Percentiles rank a stretch among this genome's conserved stretches.
Evolutionary conservation across 2,888 invertebrate genomes (phyloP).

Genomic region (Ptychoptera contaminata): DNA sequence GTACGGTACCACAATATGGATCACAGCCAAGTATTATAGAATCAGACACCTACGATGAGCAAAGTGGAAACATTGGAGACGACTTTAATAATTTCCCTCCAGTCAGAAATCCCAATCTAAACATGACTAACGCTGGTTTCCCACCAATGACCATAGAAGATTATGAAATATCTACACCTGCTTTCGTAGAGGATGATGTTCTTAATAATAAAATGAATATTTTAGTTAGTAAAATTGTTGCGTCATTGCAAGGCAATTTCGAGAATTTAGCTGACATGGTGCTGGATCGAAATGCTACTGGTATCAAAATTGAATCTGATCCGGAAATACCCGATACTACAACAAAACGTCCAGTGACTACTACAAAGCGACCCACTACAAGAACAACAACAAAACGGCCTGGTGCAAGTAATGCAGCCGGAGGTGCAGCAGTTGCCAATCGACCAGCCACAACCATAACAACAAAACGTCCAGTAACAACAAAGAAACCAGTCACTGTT

Average conservation of each 20-base stretch:
- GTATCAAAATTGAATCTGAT: conserved; percentile 1
- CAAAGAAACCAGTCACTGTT: conserved; percentile 24
- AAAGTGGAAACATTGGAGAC: conserved; percentile 29
- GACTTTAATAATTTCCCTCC: conserved; percentile 70
- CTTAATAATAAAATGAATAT: conserved; percentile 65
- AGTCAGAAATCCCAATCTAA: conserved; percentile 67
- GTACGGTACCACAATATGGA: too few relatives aligned
- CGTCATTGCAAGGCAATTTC: conserved; percentile 69
- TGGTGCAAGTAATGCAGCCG: conserved; percentile 13
- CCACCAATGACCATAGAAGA: conserved; percentile 21
- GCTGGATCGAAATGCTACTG: conserved; percentile 33
- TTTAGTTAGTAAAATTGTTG: conserved; percentile 69
- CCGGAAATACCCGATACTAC: conserved; percentile 1
- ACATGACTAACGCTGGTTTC: conserved; percentile 41
- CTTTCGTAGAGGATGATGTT: conserved; percentile 59
- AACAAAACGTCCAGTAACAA: conserved; percentile 20
- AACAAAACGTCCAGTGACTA: background rate
- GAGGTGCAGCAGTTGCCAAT: conserved; percentile 17
- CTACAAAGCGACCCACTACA: conserved; percentile 9
- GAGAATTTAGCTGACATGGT: conserved; percentile 66
- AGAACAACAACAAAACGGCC: conserved; percentile 10
- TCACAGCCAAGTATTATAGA: background rate
- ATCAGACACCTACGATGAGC: background rate
- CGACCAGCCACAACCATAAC: conserved; percentile 22
- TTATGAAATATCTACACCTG: conserved; percentile 57